These are phyloP conservation scores for Oostethus manadensis DNA, from an alignment of 2,113 vertebrate species.

Conservation along the genomic window DNA sequence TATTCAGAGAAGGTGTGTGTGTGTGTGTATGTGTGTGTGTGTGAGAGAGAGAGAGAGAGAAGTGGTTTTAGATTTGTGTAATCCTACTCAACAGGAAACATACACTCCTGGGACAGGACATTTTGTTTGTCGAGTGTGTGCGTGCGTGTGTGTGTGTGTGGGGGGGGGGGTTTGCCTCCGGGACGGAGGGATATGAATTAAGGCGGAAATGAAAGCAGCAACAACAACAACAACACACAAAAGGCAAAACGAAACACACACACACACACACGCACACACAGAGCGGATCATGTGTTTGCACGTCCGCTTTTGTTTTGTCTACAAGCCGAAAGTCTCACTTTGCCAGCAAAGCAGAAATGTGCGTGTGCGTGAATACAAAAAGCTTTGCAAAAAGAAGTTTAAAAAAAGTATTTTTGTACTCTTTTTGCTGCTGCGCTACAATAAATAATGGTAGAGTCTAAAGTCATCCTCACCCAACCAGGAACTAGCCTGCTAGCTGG, in stretches of 20 bases:
- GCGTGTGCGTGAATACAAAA: neutral
- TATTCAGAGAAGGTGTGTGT: slow-evolving; percentile 46
- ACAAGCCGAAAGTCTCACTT: neutral
- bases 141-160: neutral
- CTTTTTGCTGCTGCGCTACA: no score
- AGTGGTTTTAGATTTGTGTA: slow-evolving; percentile 27
- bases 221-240: neutral
- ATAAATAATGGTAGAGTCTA: no score
- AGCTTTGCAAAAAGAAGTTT: no score
- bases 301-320: neutral
- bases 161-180: slow-evolving; percentile 11
- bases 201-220: neutral
- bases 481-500: no score
- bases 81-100: slow-evolving; percentile 54
- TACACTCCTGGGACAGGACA: slow-evolving; percentile 52
- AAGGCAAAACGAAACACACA: no score
- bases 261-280: no score
- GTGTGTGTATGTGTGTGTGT: slow-evolving; percentile 18
- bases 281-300: neutral
- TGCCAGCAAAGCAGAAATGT: neutral
- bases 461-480: no score
- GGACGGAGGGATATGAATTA: neutral
- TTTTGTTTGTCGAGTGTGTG: slow-evolving; percentile 36
- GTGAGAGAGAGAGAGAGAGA: neutral
- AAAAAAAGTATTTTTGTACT: no score